Evolutionary conservation across 2,888 invertebrate genomes (phyloP).

Genomic region (Cephus spinipes): DNA sequence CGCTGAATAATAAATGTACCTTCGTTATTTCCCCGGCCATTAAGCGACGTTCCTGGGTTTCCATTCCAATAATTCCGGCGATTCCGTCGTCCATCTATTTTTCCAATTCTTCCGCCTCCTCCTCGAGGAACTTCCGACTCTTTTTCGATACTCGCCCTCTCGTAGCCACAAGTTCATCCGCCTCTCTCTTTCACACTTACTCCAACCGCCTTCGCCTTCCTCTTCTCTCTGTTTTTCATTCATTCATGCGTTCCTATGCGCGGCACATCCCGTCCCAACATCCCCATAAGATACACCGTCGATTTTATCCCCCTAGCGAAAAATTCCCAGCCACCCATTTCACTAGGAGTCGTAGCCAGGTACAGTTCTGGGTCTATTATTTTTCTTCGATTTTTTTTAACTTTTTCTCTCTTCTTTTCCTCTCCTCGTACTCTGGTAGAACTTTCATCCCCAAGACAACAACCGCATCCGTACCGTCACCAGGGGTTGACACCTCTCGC

Average conservation of each 20-base stretch:
- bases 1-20: conserved; percentile 4
- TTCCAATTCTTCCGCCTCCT: background rate
- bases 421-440: background rate
- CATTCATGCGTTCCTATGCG: background rate
- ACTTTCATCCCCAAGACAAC: background rate
- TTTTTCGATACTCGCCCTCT: background rate
- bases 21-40: conserved; percentile 5
- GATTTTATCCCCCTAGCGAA: background rate
- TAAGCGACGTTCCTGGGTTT: background rate
- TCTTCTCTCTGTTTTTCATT: background rate
- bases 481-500: background rate
- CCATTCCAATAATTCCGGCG: conserved; percentile 4
- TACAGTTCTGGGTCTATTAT: background rate
- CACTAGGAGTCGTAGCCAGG: background rate
- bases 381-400: background rate
- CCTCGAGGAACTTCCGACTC: background rate
- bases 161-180: conserved; percentile 1
- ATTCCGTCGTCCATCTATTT: background rate
- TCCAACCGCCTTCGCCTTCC: background rate
- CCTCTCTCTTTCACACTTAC: conserved; percentile 13
- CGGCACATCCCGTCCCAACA: background rate
- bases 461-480: background rate
- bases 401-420: background rate
- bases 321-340: background rate
- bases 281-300: background rate